Evolutionary conservation across 2,888 invertebrate genomes (phyloP), one percentile per base, ranked within the genome.

Genomic region (Empis stercorea): DNA sequence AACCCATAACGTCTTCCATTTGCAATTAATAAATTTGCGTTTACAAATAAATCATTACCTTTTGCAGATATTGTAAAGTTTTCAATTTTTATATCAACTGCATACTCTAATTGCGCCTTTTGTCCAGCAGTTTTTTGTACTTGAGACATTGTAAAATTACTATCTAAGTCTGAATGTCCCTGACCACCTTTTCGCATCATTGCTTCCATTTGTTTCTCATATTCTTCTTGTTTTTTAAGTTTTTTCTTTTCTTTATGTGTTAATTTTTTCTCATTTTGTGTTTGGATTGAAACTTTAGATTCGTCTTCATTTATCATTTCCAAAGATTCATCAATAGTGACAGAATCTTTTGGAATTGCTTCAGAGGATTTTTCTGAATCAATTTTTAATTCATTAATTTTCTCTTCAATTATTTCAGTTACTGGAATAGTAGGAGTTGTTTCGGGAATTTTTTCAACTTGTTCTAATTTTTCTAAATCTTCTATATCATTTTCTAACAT

Each of bases 21-120:
- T 0, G 96, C 94, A 56, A 99, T 95, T 45, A 91, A 72, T 30
- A 99, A 72, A 65, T 82, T 89, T 0, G 99, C 96, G 68, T 99
- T 97, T 30, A 93, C 86, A 67, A 99, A 97, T 41, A 99, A 74
- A 63, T 96, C 93, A 60, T 99, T 93, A 47, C 99, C 99, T 67
- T 93, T 88, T 0, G 99, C 99, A 16, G 92, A 81, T 57, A 99
- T 99, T 49, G 93, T 93, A 65, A 99, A 99, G 68, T 93, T 95
- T 62, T 99, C 97, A 14, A 95, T 88, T 76, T 97, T 97, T 45
- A 99, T 97, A 66, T 97, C 97, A 11, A 93, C 87, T 1, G 96
- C 94, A 65, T 92, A 87, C 63, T 97, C 96, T 56, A 88, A 61
- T 32, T 86, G 83, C 37, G 81, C 80, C 70, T 84, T 77, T 62